Base-by-base conservation (phyloP, 2,113 vertebrate species). In the Xiphophorus maculatus region DNA sequence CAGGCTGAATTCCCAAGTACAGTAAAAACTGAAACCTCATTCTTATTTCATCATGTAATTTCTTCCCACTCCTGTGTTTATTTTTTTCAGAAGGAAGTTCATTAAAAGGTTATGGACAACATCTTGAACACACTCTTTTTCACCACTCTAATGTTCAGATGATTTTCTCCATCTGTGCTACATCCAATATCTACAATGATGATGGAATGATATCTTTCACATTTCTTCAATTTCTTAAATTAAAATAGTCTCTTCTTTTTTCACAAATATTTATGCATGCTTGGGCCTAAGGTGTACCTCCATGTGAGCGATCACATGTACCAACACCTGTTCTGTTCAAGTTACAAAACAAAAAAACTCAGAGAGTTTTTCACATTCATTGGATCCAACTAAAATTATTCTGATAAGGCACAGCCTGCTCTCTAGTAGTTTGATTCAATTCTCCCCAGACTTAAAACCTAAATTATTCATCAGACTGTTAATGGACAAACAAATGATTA, bases 1-100 rank as follows among this genome's bases (percentile, higher is more conserved):
- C 84, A 88, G 72, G 81, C 77, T 71, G 29, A 73, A 74, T 88
- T 90, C 85, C 86, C 86, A 85, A 66, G 74, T 37, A 73, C 64
- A 73, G 14, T 75, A 64, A 35, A 62, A 87, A 76, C 30, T 74
- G 33, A 75, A 86, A 90, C 74, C 62, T 74, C 22, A 83, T 74
- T 64, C 27, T 33, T 51, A 69, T 64, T 71, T 78, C 68, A 19
- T 73, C 58, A 30, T 32, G 61, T 13, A 70, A 71, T 42, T 22
- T 51, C 37, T 58, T 65, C 40, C 63, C 14, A 54, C 67, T 67
- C 71, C 66, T 44, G 72, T 73, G 51, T 14, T 61, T 85, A 28
- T 28, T 87, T 80, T 37, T 37, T 35, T 75, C 77, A 82, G 83
- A 51, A 83, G 76, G 22, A 22, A n/a, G 51, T n/a, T n/a, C 2